Percentiles rank a stretch among this genome's conserved stretches.
Conservation (phyloP, 2,888 invertebrate genomes). For the Bugula neritina region DNA sequence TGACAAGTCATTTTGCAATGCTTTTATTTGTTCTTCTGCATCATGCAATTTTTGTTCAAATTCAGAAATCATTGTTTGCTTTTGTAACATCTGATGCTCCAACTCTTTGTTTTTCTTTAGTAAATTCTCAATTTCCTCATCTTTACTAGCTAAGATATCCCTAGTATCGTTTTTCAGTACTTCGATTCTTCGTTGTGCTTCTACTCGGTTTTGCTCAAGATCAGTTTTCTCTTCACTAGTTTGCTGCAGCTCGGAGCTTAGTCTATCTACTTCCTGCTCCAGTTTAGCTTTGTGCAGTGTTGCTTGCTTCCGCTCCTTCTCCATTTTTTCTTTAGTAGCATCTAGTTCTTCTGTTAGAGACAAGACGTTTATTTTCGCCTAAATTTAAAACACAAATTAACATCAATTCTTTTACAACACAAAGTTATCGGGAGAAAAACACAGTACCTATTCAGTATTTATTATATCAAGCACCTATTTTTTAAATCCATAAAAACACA, state of each 20-base stretch:
- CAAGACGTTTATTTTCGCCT: neutral
- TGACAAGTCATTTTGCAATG: neutral
- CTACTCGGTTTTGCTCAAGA: neutral
- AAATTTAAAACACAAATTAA: too few relatives aligned
- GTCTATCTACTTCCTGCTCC: neutral
- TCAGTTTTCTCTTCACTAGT: neutral
- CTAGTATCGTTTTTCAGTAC: neutral
- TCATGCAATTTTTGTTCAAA: neutral
- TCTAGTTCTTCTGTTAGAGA: neutral
- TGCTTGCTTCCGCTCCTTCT: neutral
- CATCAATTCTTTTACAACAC: too few relatives aligned
- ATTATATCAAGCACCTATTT: too few relatives aligned
- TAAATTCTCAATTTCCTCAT: constrained; percentile 14
- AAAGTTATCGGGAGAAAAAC: too few relatives aligned
- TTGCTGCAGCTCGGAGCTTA: neutral
- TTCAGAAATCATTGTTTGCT: neutral
- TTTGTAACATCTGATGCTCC: neutral
- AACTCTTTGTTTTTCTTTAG: neutral
- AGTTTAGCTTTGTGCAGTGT: neutral
- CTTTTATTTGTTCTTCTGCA: neutral
- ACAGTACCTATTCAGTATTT: too few relatives aligned
- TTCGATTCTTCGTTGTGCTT: constrained; percentile 10
- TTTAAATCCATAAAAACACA: too few relatives aligned
- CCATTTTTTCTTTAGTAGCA: neutral
- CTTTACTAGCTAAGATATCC: neutral